Percentiles rank a stretch among this genome's conserved stretches.
Evolutionary conservation across 1,140 invertebrate species (phyloP).

Genomic region (Pachypeltis micranthus): DNA sequence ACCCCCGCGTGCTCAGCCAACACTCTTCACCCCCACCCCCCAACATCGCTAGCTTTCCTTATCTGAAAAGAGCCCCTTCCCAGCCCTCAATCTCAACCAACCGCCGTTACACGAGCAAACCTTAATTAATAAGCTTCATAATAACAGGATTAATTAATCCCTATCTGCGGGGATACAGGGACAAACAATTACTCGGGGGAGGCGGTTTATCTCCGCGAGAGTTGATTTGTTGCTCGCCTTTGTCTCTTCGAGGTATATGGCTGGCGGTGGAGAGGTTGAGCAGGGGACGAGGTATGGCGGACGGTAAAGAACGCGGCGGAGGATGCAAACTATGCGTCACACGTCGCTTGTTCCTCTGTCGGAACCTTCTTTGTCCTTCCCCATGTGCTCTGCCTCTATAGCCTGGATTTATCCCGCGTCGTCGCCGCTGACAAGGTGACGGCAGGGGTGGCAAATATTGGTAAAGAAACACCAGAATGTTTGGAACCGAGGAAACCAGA

Average conservation of each 20-base stretch:
- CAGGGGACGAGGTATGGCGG: too few species aligned
- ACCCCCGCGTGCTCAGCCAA: too few species aligned
- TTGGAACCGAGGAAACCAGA: too few species aligned
- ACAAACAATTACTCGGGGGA: conserved; percentile 14
- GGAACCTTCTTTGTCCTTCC: background rate
- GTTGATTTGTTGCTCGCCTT: conserved; percentile 13
- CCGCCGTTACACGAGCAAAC: conserved; percentile 8
- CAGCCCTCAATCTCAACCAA: background rate
- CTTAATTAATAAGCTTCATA: conserved; percentile 17
- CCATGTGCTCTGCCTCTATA: too few species aligned
- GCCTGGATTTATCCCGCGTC: too few species aligned
- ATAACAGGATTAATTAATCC: conserved; percentile 16
- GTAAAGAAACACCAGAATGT: too few species aligned
- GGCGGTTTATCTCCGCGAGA: background rate
- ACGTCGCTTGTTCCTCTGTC: background rate
- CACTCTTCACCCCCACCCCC: background rate
- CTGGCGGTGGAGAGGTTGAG: too few species aligned
- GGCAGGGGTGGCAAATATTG: too few species aligned
- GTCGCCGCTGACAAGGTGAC: too few species aligned
- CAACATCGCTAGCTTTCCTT: background rate
- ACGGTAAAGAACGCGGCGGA: background rate
- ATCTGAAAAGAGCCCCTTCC: background rate
- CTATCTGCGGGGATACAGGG: conserved; percentile 14
- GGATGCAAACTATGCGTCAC: conserved; percentile 13
- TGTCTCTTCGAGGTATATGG: background rate